Evolutionary conservation across 1,140 invertebrate genomes (phyloP), one percentile per base, ranked within the genome.

Genomic region (Zeugodacus cucurbitae): DNA sequence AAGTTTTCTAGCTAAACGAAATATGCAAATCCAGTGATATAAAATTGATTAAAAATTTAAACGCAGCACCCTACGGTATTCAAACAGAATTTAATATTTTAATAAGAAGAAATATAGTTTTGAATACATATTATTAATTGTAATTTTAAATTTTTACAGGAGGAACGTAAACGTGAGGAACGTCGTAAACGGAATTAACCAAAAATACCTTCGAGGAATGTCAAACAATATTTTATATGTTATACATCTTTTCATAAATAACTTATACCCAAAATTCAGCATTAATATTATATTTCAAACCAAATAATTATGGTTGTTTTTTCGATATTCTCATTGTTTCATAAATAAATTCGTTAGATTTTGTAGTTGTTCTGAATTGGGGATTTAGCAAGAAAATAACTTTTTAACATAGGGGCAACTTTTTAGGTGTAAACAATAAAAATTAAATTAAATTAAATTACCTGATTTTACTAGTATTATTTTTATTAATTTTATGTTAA

Each of bases 161-260:
- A 93, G 92, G 92, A 93, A 90, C 92, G 90, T 88, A 93, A 90
- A 90, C 91, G 92, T 88, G 89, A 89, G 37, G 91, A 93, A 87
- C 91, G 92, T 58, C 91, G 92, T 74, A 93, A 91, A 90, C 89
- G 88, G 41, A 91, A 92, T 88, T 91, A 91, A 91, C 26, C 48
- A 5, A 48, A 10, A 37, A 57, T 58, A 59, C 64, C 54, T 29
- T 34, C 44, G 26, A 34, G 37, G 59, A 41, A 34, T 22, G 10
- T 29, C 41, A 37, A 41, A 20, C 7, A 48, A 70, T 82, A 82
- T 82, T 78, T 78, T 48, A 34, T 70, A 41, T 29, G 82, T 86
- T 86, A 57, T 57, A 57, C 6, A 29, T 22, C 67, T 74, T 41
- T 74, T 74, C 34, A 14, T 22, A 10, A 74, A 74, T 74, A 62